phyloP scores from a whole-genome alignment of 2,888 invertebrate species.

The Amphipyra tragopoginis region DNA sequence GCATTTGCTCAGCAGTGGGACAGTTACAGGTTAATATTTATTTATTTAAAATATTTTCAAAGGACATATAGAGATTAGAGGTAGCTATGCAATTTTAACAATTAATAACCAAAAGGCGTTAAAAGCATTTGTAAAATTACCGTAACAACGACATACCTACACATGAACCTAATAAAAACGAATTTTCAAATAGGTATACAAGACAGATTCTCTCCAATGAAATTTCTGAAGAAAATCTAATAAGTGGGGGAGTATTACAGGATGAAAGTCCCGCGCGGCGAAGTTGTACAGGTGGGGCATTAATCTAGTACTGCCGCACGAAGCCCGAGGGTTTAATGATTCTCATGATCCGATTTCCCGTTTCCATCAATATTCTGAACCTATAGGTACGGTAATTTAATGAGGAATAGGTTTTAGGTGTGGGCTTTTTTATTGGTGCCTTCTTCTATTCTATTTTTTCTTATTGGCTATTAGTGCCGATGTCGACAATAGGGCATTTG shows the following conservation, averaged over 20 bases:
- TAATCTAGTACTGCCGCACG: conserved; percentile 44
- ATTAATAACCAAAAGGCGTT: too few species aligned
- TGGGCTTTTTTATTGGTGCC: too few species aligned
- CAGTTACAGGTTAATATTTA: too few species aligned
- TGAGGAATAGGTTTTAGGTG: conserved; percentile 14
- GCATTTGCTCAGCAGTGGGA: too few species aligned
- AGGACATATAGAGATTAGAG: too few species aligned
- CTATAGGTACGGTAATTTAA: conserved; percentile 9
- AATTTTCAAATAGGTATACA: conserved; percentile 21
- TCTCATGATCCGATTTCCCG: conserved; percentile 52
- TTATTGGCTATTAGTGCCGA: too few species aligned
- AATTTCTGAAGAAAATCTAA: conserved; percentile 55
- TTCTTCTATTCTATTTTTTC: too few species aligned
- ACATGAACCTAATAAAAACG: conserved; percentile 1
- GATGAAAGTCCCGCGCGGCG: conserved; percentile 48
- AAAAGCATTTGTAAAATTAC: too few species aligned
- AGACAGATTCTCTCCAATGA: conserved; percentile 40
- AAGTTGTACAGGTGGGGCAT: conserved; percentile 51
- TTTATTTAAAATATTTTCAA: too few species aligned
- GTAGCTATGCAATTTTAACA: too few species aligned
- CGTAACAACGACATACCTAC: too few species aligned
- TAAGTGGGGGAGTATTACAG: conserved; percentile 45
- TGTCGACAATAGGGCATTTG: too few species aligned
- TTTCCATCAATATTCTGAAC: conserved; percentile 49
- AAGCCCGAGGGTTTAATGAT: conserved; percentile 53